phyloP scores from a whole-genome alignment of 1,140 invertebrate species.

The Gerris buenoi region DNA sequence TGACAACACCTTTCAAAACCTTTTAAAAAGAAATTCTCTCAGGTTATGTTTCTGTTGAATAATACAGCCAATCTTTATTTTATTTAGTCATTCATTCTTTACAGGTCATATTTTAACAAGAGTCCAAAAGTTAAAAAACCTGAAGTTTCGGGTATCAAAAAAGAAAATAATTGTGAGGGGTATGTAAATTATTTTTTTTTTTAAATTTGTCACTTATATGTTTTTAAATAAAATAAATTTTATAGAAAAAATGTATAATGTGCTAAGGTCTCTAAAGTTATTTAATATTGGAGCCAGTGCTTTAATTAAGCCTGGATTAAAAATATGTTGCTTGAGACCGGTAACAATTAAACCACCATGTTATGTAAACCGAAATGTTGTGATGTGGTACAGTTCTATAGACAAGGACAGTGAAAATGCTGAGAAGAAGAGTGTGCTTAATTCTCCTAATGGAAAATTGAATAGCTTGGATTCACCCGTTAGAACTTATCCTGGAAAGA shows the following conservation, averaged over 20 bases:
- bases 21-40: no score
- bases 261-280: not conserved
- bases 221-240: no score
- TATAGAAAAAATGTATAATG: no score
- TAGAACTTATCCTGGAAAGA: not conserved
- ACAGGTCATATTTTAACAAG: not conserved
- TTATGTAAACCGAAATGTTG: not conserved
- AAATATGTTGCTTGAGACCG: no score
- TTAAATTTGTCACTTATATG: no score
- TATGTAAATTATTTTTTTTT: not conserved
- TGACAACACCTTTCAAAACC: no score
- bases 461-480: not conserved
- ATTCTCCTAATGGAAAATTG: not conserved
- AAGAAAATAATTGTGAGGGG: not conserved
- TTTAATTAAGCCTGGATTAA: no score
- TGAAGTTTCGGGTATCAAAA: not conserved
- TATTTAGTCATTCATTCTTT: no score
- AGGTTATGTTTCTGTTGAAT: no score
- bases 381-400: not conserved
- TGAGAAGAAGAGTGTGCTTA: not conserved
- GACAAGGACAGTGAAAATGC: not conserved
- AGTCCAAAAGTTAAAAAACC: not conserved
- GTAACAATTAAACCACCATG: not conserved
- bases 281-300: not conserved
- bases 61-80: no score